A percentile compares a stretch with the other conserved stretches of the same genome.
Conservation (phyloP, 2,113 vertebrate species). For the Microcebus tavaratra region DNA sequence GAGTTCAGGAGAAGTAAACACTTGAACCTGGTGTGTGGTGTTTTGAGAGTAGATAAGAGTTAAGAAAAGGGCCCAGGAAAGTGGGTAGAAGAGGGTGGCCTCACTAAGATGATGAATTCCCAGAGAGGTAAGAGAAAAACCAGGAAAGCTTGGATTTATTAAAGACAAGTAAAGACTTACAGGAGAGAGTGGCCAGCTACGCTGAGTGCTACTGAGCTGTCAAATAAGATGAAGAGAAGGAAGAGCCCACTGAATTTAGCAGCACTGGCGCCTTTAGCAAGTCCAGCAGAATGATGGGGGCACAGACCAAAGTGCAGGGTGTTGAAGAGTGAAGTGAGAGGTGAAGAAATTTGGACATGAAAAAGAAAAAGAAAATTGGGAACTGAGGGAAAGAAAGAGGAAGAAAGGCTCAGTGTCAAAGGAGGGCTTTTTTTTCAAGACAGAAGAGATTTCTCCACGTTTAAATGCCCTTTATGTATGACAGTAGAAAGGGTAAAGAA, state of each 20-base stretch:
- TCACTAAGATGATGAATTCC: neutral
- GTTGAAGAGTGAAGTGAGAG: neutral
- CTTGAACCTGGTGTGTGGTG: neutral
- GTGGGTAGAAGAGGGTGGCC: neutral
- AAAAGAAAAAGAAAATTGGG: neutral
- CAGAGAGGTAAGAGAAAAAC: neutral
- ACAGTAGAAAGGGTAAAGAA: neutral
- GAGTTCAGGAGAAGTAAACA: slow-evolving; percentile 13
- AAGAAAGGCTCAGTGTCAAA: neutral
- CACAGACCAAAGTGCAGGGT: neutral
- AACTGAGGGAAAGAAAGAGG: neutral
- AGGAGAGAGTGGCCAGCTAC: neutral
- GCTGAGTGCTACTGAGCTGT: neutral
- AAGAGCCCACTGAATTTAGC: neutral
- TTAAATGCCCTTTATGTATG: neutral
- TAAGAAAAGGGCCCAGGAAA: neutral
- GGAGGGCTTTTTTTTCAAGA: neutral
- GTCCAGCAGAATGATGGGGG: neutral
- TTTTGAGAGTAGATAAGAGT: neutral
- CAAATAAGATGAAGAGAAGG: neutral
- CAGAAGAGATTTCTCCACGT: neutral
- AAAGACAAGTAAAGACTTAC: neutral
- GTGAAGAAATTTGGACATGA: neutral
- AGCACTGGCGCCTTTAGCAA: neutral
- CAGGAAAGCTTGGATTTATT: neutral